Evolutionary conservation across 2,797 vertebrate genomes (phyloP).

Genomic region (Fistularia commersonii): DNA sequence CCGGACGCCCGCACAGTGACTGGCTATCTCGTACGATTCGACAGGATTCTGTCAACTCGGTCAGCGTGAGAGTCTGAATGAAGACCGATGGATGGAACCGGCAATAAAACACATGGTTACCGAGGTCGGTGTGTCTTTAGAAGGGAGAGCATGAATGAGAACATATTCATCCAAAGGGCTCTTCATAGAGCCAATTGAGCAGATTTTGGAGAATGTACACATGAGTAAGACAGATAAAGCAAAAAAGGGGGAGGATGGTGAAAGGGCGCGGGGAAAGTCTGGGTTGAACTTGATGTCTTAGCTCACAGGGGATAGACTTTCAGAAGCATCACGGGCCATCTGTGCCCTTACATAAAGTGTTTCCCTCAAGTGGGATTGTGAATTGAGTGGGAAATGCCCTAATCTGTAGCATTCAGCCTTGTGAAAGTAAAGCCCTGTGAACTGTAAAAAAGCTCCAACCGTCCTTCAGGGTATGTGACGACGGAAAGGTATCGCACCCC

Average conservation of each 20-base stretch:
- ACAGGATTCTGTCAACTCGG: conserved; percentile 20
- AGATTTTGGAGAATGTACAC: conserved; percentile 15
- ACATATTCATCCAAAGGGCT: conserved; percentile 26
- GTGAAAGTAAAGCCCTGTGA: conserved; percentile 52
- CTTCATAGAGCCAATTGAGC: conserved; percentile 31
- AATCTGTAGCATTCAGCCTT: conserved; percentile 44
- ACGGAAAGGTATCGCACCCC: conserved; percentile 11
- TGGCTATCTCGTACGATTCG: conserved; percentile 12
- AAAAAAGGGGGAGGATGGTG: background rate
- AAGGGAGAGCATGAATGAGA: conserved; percentile 5
- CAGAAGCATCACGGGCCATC: conserved; percentile 54
- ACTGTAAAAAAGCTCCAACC: conserved; percentile 39
- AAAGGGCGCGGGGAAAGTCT: conserved; percentile 7
- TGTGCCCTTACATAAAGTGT: conserved; percentile 61
- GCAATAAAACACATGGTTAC: conserved; percentile 11
- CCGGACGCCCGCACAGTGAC: conserved; percentile 7
- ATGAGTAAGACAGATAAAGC: conserved; percentile 10
- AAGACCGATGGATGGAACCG: conserved; percentile 15
- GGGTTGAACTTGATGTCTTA: conserved; percentile 36
- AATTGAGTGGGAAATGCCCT: conserved; percentile 48
- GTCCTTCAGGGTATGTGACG: conserved; percentile 34
- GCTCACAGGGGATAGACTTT: conserved; percentile 42
- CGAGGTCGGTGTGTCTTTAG: conserved; percentile 30
- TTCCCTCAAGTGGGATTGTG: conserved; percentile 57
- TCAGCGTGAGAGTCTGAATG: conserved; percentile 22